phyloP scores from a whole-genome alignment of 2,113 vertebrate species.

The Semnornis frantzii region DNA sequence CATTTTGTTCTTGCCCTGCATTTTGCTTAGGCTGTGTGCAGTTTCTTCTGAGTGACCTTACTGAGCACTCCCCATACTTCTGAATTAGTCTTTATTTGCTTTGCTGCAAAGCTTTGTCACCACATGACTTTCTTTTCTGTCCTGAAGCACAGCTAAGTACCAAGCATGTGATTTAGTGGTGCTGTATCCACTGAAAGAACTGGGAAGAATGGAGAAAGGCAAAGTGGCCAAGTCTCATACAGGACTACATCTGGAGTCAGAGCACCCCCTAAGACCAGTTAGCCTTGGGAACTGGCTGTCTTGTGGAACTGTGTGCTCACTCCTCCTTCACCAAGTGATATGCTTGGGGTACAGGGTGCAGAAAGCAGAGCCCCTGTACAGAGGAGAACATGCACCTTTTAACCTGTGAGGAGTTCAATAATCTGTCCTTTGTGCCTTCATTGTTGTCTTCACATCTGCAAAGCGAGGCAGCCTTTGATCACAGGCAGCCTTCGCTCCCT shows the following conservation, averaged over 20 bases:
- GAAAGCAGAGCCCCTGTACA: neutral
- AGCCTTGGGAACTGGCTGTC: neutral
- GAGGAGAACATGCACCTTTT: neutral
- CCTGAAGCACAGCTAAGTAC: neutral
- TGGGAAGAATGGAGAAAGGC: neutral
- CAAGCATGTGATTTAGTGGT: neutral
- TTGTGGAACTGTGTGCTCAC: neutral
- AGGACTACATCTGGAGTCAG: neutral
- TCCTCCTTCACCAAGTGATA: neutral
- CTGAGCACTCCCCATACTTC: neutral
- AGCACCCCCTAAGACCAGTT: neutral
- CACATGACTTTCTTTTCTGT: neutral
- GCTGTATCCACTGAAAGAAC: neutral
- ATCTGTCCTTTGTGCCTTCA: neutral
- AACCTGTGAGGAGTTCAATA: neutral
- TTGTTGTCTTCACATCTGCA: neutral
- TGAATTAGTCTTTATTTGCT: constrained; percentile 55
- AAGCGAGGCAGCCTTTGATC: neutral
- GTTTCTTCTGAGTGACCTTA: constrained; percentile 6
- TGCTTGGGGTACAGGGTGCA: neutral
- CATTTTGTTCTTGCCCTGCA: neutral
- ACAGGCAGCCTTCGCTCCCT: neutral
- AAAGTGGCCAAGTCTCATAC: neutral
- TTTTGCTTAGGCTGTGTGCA: neutral
- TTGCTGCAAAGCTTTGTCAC: constrained; percentile 25